Evolutionary conservation across 2,797 vertebrate species (phyloP).

Genomic region (Chromis chromis): DNA sequence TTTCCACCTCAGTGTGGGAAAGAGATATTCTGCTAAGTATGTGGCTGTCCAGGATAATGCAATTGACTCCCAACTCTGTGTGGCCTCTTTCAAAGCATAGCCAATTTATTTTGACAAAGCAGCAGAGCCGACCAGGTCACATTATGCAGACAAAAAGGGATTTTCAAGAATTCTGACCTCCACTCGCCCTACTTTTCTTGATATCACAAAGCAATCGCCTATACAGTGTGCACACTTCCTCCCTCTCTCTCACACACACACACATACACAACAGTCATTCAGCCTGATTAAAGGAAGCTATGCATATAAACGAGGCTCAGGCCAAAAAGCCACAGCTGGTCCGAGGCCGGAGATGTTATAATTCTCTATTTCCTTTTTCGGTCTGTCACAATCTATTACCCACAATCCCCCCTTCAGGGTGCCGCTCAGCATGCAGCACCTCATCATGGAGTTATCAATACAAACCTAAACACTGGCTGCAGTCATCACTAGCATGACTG

Average conservation of each 20-base stretch:
- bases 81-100: conserved; percentile 47
- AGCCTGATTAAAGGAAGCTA: conserved; percentile 74
- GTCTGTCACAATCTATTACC: conserved; percentile 78
- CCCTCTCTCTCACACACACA: not conserved
- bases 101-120: conserved; percentile 71
- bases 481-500: conserved; percentile 42
- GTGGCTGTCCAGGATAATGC: conserved; percentile 33
- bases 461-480: conserved; percentile 62
- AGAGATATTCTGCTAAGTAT: conserved; percentile 26
- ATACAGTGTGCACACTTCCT: conserved; percentile 2
- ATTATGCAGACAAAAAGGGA: conserved; percentile 65
- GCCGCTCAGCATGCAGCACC: conserved; percentile 42
- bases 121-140: conserved; percentile 51
- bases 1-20: conserved; percentile 26
- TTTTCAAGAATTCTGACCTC: conserved; percentile 71
- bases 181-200: conserved; percentile 51
- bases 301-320: conserved; percentile 81
- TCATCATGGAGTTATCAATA: conserved; percentile 58
- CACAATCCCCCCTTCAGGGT: conserved; percentile 34
- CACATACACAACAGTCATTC: conserved; percentile 46
- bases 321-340: conserved; percentile 81
- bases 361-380: conserved; percentile 71
- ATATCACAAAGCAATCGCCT: conserved; percentile 59
- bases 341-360: conserved; percentile 59
- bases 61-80: conserved; percentile 45